These are phyloP conservation scores for Platynereis dumerilii DNA, from an alignment of 2,888 invertebrate genomes.

Conservation along the genomic window DNA sequence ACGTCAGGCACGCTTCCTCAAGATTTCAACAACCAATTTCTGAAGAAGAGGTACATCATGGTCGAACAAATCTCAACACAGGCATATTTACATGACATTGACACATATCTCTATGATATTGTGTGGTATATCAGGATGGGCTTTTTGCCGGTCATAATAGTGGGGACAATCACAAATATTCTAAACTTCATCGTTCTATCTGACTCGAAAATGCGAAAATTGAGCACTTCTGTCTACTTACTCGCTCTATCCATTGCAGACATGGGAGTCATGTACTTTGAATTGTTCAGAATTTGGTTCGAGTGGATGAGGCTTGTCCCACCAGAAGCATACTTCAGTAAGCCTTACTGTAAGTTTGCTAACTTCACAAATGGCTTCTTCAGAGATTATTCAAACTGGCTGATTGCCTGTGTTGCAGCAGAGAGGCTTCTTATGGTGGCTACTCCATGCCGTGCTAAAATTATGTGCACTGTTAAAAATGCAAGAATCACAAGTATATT, in stretches of 20 bases:
- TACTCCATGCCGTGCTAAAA: too few species aligned
- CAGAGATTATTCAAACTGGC: conserved; percentile 37
- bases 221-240: conserved; percentile 34
- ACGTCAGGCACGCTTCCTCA: too few species aligned
- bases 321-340: conserved; percentile 28
- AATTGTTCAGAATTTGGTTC: conserved; percentile 36
- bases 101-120: too few species aligned
- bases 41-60: too few species aligned
- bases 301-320: conserved; percentile 29
- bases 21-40: too few species aligned
- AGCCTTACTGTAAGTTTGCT: conserved; percentile 32
- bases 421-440: conserved; percentile 34
- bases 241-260: conserved; percentile 32
- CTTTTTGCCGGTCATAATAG: conserved; percentile 32
- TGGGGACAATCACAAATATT: conserved; percentile 33
- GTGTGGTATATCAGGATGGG: conserved; percentile 29
- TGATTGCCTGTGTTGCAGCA: conserved; percentile 33
- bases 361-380: conserved; percentile 34
- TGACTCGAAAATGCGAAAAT: conserved; percentile 25
- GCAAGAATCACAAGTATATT: too few species aligned
- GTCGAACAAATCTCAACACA: too few species aligned
- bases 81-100: too few species aligned
- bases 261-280: conserved; percentile 36
- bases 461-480: too few species aligned
- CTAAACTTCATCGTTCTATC: conserved; percentile 33